Evolutionary conservation across 2,888 invertebrate species (phyloP), one percentile per base, ranked within the genome.

Genomic region (Drosophila borborema): DNA sequence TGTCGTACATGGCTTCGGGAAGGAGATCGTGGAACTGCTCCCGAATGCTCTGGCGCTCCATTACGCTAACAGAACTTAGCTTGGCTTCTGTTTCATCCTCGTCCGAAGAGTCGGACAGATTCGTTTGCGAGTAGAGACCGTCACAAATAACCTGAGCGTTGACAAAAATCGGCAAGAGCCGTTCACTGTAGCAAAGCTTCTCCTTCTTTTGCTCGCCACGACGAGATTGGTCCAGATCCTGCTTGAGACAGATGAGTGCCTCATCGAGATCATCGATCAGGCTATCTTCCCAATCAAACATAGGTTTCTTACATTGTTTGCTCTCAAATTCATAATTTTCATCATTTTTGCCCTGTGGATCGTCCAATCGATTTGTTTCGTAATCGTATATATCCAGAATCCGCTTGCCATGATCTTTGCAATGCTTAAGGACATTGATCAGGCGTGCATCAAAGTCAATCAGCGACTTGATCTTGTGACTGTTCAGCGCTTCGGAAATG

Each of bases 391-490:
- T 14, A 3, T 56, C 38, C 9, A 12, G 38, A 14, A 68, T 58
- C 3, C 16, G 43, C 14, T 18, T 43, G 1, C n/a, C 45, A 8
- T 28, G 43, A 3, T 55, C 43, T 0, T 20, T 45, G 10, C 34
- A 55, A 1, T 55, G 8, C 18, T 34, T 74, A 0, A 72, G n/a
- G 14, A 56, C 36, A 1, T 10, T 16, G 18, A 12, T 36, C 8
- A 72, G 28, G 0, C 23, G n/a, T 10, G 7, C 23, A 23, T 74
- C 74, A 10, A 72, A 74, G 0, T 49, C 54, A 3, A 41, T 31
- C 14, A 41, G 7, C 0, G 54, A 18, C 3, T 20, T 20, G 10
- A 74, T n/a, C 1, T 8, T 40, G 0, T 5, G 3, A 5, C n/a
- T 45, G 1, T 28, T 3, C 18, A 72, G 1, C 14, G 31, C n/a